Base-by-base conservation (phyloP, 2,888 invertebrate species). In the Beris morrisii region DNA sequence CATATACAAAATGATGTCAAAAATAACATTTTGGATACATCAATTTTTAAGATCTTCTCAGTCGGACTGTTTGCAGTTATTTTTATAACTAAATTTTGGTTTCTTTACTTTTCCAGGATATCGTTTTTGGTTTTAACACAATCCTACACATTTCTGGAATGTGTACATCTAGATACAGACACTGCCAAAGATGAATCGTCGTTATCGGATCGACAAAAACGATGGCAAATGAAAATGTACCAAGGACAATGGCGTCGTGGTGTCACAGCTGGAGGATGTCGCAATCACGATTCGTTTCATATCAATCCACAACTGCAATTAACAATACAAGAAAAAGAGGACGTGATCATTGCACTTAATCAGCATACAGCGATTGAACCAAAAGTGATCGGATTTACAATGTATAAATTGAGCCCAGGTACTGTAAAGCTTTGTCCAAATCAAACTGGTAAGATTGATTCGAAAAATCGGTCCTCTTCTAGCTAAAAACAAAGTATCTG, bases 291-390 rank as follows among this genome's bases (percentile, higher is more conserved):
- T 76, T 93, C 93, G 48, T 95, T 95, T 78, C 94, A 95, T 79
- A 92, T 94, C 76, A 95, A 95, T 80, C 95, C 95, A 0, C 95
- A 95, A 82, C 83, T 95, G 48, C 89, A 94, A 74, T 78, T 95
- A 55, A 85, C 88, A 54, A 79, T 95, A 38, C 88, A 87, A 73
- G 93, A 93, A 76, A 86, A 87, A 82, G 91, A 91, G 75, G 91
- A 91, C 79, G 88, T 93, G 1, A 87, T 95, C 12, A 88, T 95
- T 59, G 93, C 93, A 0, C 81, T 95, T 11, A 92, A 92, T 78
- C 95, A 95, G 76, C 93, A 95, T 79, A 91, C 92, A 70, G 91
- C 94, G 61, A 90, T 94, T 85, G 95, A 95, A 78, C 94, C 95
- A 11, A 93, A 94, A 83, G 93, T 94, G 5, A 92, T 95, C 71